Conservation (phyloP, 2,888 invertebrate genomes). For the Drosophila colorata region DNA sequence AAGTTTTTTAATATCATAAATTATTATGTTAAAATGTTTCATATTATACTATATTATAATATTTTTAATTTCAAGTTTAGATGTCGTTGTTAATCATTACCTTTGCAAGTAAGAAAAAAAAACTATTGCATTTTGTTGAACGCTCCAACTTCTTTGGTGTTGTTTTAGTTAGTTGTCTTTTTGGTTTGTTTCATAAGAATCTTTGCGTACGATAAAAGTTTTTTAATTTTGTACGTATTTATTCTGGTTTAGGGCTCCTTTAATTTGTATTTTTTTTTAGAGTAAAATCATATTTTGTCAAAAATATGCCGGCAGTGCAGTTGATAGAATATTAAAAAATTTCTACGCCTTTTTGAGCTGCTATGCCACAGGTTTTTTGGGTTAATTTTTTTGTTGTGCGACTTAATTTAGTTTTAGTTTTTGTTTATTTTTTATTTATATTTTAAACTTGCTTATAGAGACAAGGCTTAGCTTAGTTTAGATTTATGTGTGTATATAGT, state of each 20-base stretch:
- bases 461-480: conserved; percentile 70
- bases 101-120: conserved; percentile 60
- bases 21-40: too few relatives aligned
- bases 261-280: conserved; percentile 32
- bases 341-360: conserved; percentile 43
- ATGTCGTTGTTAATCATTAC: conserved; percentile 38
- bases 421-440: conserved; percentile 6
- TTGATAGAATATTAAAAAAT: conserved; percentile 65
- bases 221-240: conserved; percentile 57
- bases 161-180: conserved; percentile 41
- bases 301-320: conserved; percentile 80
- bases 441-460: conserved; percentile 56
- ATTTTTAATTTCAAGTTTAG: neutral
- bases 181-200: conserved; percentile 70
- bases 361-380: conserved; percentile 26
- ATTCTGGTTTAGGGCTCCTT: conserved; percentile 28
- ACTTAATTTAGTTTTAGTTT: conserved; percentile 45
- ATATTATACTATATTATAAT: neutral
- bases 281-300: conserved; percentile 74
- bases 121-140: conserved; percentile 75
- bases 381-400: conserved; percentile 62
- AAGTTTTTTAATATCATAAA: too few relatives aligned
- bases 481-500: conserved; percentile 53
- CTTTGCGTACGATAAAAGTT: conserved; percentile 50
- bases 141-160: conserved; percentile 34